These are phyloP conservation scores for Paratrypauchen microcephalus DNA, from an alignment of 2,797 vertebrate genomes.

Conservation along the genomic window DNA sequence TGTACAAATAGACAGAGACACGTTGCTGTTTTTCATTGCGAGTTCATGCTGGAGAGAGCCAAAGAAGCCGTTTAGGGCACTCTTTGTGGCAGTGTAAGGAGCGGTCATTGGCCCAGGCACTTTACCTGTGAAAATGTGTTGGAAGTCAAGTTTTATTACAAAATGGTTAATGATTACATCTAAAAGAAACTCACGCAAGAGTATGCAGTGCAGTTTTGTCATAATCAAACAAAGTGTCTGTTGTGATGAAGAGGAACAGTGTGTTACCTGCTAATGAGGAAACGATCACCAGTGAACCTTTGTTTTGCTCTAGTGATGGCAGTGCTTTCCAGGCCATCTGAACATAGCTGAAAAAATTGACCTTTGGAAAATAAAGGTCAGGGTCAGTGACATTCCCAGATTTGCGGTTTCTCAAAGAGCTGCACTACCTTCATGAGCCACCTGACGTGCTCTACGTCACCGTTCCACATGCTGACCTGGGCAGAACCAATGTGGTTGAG, in stretches of 20 bases:
- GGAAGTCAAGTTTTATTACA: too few relatives aligned
- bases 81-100: conserved; percentile 83
- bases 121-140: too few relatives aligned
- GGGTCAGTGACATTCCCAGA: not conserved
- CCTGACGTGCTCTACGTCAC: conserved; percentile 73
- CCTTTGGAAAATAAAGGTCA: conserved; percentile 68
- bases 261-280: too few relatives aligned
- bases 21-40: conserved; percentile 77
- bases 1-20: conserved; percentile 82
- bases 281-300: conserved; percentile 82
- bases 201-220: too few relatives aligned
- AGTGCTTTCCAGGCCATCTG: conserved; percentile 81
- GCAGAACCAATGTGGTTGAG: conserved; percentile 83
- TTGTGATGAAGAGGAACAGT: too few relatives aligned
- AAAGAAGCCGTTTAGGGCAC: conserved; percentile 87
- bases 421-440: conserved; percentile 86
- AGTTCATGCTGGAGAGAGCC: conserved; percentile 80
- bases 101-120: conserved; percentile 74
- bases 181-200: too few relatives aligned
- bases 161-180: too few relatives aligned
- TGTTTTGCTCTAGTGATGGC: conserved; percentile 76
- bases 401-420: not conserved
- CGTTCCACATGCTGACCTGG: conserved; percentile 77
- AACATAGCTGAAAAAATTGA: conserved; percentile 89
- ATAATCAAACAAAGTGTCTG: too few relatives aligned